Evolutionary conservation across 2,113 vertebrate genomes (phyloP).

Genomic region (Coturnix japonica): DNA sequence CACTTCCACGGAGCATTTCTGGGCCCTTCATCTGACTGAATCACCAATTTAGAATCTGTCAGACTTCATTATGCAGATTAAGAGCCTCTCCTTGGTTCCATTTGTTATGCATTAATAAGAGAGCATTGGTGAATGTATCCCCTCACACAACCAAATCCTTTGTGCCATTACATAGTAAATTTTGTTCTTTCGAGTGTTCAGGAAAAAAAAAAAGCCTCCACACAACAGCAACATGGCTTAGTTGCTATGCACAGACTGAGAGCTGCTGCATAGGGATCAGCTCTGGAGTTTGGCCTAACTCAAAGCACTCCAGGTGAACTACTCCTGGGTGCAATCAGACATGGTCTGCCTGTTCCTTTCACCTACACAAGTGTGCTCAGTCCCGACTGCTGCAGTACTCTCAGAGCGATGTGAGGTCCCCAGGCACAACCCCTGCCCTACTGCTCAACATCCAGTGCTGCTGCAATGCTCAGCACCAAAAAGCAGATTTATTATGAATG

Average conservation of each 20-base stretch:
- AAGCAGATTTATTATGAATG: conserved; percentile 63
- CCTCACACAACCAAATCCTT: conserved; percentile 40
- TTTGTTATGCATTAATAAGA: conserved; percentile 74
- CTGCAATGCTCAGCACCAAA: conserved; percentile 33
- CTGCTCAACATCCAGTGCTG: background rate
- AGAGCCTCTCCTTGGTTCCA: conserved; percentile 69
- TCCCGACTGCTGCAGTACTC: background rate
- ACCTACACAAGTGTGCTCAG: background rate
- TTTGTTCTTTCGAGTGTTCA: conserved; percentile 55
- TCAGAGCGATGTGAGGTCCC: background rate
- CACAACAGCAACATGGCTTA: conserved; percentile 51
- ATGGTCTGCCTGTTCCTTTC: conserved; percentile 55
- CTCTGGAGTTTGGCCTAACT: conserved; percentile 73
- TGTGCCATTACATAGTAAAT: conserved; percentile 72
- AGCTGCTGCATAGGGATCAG: conserved; percentile 67
- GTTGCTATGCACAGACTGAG: conserved; percentile 77
- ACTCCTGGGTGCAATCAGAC: conserved; percentile 44
- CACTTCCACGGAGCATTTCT: conserved; percentile 68
- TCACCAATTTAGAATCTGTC: conserved; percentile 69
- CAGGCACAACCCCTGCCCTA: background rate
- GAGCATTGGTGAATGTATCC: conserved; percentile 26
- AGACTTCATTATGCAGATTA: conserved; percentile 72
- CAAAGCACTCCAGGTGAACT: conserved; percentile 64
- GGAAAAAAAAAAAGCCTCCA: background rate
- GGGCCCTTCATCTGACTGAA: conserved; percentile 65